Base-by-base conservation (phyloP, 1,140 invertebrate genomes). In the Nomia melanderi region DNA sequence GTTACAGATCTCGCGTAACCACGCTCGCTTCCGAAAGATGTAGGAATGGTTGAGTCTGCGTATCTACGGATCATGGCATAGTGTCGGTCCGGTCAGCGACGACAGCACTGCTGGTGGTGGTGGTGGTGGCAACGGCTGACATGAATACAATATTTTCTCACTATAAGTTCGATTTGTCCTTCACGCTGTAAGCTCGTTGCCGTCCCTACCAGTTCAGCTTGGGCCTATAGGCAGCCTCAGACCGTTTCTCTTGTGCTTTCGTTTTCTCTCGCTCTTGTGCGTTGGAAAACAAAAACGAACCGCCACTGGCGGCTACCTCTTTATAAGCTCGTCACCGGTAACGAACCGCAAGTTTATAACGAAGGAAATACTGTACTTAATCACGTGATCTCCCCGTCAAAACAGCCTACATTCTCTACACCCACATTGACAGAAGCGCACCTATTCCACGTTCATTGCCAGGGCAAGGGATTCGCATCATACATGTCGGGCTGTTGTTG, bases 361-460 rank as follows among this genome's bases (percentile, higher is more conserved):
- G 50, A 11, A 20, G 44, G 4, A 53, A 53, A 53, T 53, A 25
- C 9, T 25, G 7, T 25, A 53, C n/a, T 90, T 91, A 91, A 90
- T 91, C 90, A 92, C 90, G 89, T 94, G 94, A 95, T 94, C 94
- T 95, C 94, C 95, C 94, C 94, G 94, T 95, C 94, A 95, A 95
- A 95, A 95, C 95, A 95, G 94, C 93, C 93, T 93, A 93, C 93
- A 93, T 93, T 93, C 91, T 84, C 53, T 59, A 67, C 60, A 47
- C 65, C 62, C 56, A 80, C 60, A 78, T 56, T 36, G 41, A 23
- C 2, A 50, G 53, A 20, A 36, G 7, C 25, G 39, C 39, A 47
- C 41, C 39, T 69, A 44, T 56, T 56, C 36, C 27, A 27, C 63
- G 39, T 75, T 75, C 63, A 75, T 57, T 75, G 64, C 57, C 73